Evolutionary conservation across 2,888 invertebrate species (phyloP).

Genomic region (Dynastes tityus): DNA sequence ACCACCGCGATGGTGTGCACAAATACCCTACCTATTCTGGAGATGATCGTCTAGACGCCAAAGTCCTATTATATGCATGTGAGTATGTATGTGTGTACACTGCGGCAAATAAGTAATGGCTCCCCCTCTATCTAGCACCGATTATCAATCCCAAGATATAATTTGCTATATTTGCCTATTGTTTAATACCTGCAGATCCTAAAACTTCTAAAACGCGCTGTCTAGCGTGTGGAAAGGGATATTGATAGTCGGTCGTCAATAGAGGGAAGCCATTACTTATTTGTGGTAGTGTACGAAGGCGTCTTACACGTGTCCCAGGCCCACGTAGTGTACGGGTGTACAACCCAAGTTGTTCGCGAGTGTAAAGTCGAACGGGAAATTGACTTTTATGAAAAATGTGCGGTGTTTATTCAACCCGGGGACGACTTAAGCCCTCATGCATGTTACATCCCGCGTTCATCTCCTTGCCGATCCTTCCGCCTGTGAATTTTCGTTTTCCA

Average conservation of each 20-base stretch:
- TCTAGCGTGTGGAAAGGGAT: no score
- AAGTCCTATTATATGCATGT: slow-evolving; percentile 17
- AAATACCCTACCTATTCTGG: slow-evolving; percentile 37
- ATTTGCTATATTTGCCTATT: no score
- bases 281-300: not conserved
- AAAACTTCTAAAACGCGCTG: no score
- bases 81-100: not conserved
- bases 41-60: slow-evolving; percentile 35
- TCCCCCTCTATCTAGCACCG: no score
- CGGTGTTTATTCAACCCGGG: slow-evolving; percentile 63
- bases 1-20: not conserved
- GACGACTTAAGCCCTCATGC: slow-evolving; percentile 62
- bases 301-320: slow-evolving; percentile 4
- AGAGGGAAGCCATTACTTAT: no score
- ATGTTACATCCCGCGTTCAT: slow-evolving; percentile 47
- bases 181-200: no score
- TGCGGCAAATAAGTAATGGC: no score
- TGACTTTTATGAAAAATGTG: slow-evolving; percentile 66
- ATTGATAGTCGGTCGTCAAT: no score
- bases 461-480: slow-evolving; percentile 42
- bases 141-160: no score
- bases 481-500: slow-evolving; percentile 43
- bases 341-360: slow-evolving; percentile 24
- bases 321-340: slow-evolving; percentile 3
- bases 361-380: slow-evolving; percentile 61